Percentiles rank a stretch among this genome's conserved stretches.
Evolutionary conservation across 2,797 vertebrate genomes (phyloP).

Genomic region (Orestias chungarensis): DNA sequence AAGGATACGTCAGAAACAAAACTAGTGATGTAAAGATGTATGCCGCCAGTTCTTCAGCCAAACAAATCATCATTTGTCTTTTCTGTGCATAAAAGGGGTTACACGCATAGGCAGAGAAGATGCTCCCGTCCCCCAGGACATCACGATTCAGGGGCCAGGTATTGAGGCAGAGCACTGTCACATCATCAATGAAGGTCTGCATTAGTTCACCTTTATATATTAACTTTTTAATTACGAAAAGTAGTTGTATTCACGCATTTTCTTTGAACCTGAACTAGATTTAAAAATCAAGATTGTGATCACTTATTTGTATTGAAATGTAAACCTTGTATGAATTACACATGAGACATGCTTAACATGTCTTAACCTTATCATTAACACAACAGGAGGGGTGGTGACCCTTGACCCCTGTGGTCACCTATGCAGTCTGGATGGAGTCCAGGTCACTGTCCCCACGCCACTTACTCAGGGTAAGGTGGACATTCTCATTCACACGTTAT

Average conservation of each 20-base stretch:
- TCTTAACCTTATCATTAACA: conserved; percentile 8
- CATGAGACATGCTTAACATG: neutral
- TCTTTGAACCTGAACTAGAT: neutral
- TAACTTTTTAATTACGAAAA: neutral
- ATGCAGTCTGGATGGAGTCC: conserved; percentile 82
- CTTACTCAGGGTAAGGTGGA: conserved; percentile 82
- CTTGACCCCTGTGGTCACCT: conserved; percentile 83
- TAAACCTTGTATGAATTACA: too few species aligned
- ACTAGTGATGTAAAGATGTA: neutral
- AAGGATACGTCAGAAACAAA: neutral
- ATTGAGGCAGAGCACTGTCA: conserved; percentile 83
- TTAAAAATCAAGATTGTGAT: neutral
- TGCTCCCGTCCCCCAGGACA: conserved; percentile 79
- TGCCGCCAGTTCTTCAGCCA: neutral
- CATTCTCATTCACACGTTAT: neutral
- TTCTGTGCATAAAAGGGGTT: conserved; percentile 67
- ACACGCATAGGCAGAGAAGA: conserved; percentile 83
- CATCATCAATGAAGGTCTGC: conserved; percentile 78
- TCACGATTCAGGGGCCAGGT: conserved; percentile 79
- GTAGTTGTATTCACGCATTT: neutral
- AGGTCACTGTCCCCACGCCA: conserved; percentile 78
- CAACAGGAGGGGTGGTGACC: conserved; percentile 75
- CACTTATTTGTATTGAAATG: neutral
- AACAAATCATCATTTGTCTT: neutral
- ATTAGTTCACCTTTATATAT: conserved; percentile 21